These are phyloP conservation scores for Siphamia tubifer DNA, from an alignment of 2,113 vertebrate species.

Conservation along the genomic window DNA sequence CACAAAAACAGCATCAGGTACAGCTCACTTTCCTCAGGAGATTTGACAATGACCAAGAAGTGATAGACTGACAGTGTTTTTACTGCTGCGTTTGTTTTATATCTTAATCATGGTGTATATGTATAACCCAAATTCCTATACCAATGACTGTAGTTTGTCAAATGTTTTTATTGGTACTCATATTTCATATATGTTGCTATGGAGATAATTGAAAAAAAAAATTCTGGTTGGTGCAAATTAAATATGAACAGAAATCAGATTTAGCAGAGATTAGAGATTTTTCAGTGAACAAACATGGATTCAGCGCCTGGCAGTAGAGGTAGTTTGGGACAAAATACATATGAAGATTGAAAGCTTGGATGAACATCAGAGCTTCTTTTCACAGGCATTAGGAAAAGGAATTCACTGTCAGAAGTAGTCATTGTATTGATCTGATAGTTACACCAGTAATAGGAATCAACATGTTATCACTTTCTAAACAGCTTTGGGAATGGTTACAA, in stretches of 20 bases:
- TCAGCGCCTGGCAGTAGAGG: constrained; percentile 60
- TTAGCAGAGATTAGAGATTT: not conserved
- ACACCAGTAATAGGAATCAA: constrained; percentile 43
- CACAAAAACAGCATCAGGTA: constrained; percentile 24
- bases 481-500: constrained; percentile 62
- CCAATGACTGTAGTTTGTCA: no score
- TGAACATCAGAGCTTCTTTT: constrained; percentile 46
- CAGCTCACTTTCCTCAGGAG: constrained; percentile 21
- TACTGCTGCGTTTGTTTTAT: no score
- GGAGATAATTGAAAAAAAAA: no score
- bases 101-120: no score
- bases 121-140: no score
- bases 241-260: no score
- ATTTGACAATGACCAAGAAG: no score
- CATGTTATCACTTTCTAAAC: not conserved
- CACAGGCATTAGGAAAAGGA: constrained; percentile 44
- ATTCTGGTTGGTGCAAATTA: no score
- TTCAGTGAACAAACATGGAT: constrained; percentile 24
- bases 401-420: constrained; percentile 41
- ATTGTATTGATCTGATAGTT: constrained; percentile 24
- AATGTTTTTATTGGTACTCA: no score
- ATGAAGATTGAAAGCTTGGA: constrained; percentile 23
- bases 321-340: constrained; percentile 65
- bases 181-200: no score
- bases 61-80: not conserved